These are phyloP conservation scores for Conistra vaccinii DNA, from an alignment of 2,888 invertebrate species.

Conservation along the genomic window DNA sequence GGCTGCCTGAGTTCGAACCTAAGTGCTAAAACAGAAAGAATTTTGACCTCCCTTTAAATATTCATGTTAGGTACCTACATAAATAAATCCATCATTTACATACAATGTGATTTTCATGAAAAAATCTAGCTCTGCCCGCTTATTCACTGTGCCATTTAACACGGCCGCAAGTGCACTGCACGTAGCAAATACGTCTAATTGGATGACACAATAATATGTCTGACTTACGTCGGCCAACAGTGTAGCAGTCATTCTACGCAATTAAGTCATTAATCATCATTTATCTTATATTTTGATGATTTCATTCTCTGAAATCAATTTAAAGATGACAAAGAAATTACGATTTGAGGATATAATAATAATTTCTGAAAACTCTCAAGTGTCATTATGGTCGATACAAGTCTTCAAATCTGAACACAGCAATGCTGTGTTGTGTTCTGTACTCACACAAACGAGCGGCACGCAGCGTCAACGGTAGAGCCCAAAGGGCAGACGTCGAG, in stretches of 20 bases:
- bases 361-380: neutral
- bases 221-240: constrained; percentile 25
- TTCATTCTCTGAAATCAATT: neutral
- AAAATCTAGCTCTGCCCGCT: constrained; percentile 8
- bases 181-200: constrained; percentile 39
- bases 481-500: too few species aligned
- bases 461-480: too few species aligned
- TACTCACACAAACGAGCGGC: too few species aligned
- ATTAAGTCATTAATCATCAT: constrained; percentile 36
- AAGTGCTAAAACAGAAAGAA: neutral
- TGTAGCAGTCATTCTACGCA: constrained; percentile 22
- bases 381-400: neutral
- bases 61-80: neutral
- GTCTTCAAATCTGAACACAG: neutral
- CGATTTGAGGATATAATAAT: neutral
- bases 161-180: constrained; percentile 29
- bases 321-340: neutral
- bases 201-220: constrained; percentile 52
- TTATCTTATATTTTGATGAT: constrained; percentile 7
- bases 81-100: neutral
- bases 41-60: neutral
- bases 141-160: constrained; percentile 23
- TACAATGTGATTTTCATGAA: neutral
- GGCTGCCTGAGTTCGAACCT: neutral
- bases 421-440: neutral